Percentiles rank a stretch among this genome's conserved stretches.
These are phyloP conservation scores for Andrena flavipes DNA, from an alignment of 2,888 invertebrate genomes.

Conservation along the genomic window DNA sequence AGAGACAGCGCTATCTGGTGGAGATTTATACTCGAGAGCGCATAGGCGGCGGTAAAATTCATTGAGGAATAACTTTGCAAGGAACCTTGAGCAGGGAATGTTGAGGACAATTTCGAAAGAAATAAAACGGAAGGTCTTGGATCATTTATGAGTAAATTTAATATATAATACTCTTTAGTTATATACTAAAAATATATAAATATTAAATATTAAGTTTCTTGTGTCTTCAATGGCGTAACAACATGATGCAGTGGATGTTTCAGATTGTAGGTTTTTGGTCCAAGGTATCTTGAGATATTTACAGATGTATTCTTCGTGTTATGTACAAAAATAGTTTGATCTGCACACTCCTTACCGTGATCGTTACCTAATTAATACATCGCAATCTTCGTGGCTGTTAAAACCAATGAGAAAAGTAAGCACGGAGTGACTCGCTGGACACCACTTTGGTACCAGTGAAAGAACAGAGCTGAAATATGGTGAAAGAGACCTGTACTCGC, in stretches of 20 bases:
- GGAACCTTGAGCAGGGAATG: not conserved
- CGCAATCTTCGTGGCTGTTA: conserved; percentile 20
- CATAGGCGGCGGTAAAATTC: not conserved
- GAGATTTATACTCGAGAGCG: not conserved
- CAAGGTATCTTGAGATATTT: conserved; percentile 26
- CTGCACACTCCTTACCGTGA: not conserved
- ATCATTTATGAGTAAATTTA: conserved; percentile 2
- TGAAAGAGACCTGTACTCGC: conserved; percentile 72
- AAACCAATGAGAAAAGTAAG: conserved; percentile 36
- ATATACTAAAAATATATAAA: conserved; percentile 31
- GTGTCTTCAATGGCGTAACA: not conserved
- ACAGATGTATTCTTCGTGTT: conserved; percentile 19
- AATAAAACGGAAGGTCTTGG: not conserved
- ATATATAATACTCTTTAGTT: not conserved
- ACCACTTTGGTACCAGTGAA: conserved; percentile 80
- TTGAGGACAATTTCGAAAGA: not conserved
- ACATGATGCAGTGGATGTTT: not conserved
- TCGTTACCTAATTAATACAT: not conserved
- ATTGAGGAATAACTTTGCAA: not conserved
- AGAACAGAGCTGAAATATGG: conserved; percentile 82
- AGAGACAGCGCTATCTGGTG: conserved; percentile 31
- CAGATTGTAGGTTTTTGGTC: not conserved
- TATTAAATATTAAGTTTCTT: not conserved
- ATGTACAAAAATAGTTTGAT: conserved; percentile 34
- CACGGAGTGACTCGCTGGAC: conserved; percentile 25